Percentiles rank a stretch among this genome's conserved stretches.
phyloP scores from a whole-genome alignment of 2,113 vertebrate species.

The Burhinus bistriatus region DNA sequence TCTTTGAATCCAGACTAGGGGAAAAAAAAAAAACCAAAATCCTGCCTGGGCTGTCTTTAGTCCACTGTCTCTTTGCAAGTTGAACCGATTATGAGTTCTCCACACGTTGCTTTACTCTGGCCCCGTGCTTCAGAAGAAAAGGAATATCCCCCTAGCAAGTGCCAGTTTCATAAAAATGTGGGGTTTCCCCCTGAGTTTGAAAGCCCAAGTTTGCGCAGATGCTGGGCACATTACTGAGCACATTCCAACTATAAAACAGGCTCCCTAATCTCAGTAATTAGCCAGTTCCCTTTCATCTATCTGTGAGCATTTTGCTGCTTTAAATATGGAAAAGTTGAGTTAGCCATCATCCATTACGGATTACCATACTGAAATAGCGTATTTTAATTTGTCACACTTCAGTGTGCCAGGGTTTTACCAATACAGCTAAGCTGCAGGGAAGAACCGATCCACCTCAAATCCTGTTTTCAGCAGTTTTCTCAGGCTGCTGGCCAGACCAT shows the following conservation, averaged over 20 bases:
- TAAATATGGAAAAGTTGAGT: fast-evolving
- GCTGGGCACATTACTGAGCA: neutral
- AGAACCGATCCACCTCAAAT: neutral
- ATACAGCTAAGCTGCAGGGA: neutral
- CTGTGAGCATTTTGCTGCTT: neutral
- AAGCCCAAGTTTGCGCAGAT: neutral
- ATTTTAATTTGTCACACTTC: neutral
- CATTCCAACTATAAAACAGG: neutral
- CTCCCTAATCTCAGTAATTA: neutral
- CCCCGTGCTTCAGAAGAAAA: neutral
- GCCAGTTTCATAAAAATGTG: neutral
- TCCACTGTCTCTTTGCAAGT: neutral
- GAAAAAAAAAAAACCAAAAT: neutral
- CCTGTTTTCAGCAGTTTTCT: neutral
- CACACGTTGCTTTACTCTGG: neutral
- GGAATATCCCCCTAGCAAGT: neutral
- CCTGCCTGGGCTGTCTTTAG: neutral
- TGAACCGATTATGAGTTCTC: neutral
- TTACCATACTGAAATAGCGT: neutral
- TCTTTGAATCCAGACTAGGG: neutral
- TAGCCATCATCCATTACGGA: neutral
- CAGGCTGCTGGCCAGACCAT: neutral
- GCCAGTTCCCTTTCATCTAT: neutral
- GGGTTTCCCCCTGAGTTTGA: fast-evolving
- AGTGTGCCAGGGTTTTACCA: neutral